Percentiles rank a stretch among this genome's conserved stretches.
Evolutionary conservation across 2,113 vertebrate genomes (phyloP).

Genomic region (Rhynchopsitta pachyrhyncha): DNA sequence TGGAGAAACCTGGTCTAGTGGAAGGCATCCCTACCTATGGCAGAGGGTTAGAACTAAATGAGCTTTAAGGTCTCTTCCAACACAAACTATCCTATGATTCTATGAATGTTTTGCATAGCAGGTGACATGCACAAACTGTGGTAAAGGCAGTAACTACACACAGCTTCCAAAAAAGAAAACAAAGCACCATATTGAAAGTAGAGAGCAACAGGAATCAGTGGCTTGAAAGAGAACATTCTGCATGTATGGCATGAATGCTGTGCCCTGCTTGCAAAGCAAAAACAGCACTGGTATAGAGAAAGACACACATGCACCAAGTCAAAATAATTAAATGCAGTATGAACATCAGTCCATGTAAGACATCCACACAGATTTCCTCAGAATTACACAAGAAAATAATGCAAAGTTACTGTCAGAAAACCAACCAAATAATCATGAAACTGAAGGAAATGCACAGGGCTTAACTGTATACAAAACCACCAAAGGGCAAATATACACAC

Average conservation of each 20-base stretch:
- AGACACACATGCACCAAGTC: neutral
- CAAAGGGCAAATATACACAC: neutral
- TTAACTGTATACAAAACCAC: neutral
- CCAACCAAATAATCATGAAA: neutral
- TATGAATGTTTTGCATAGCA: neutral
- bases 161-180: neutral
- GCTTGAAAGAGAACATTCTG: neutral
- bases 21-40: neutral
- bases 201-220: neutral
- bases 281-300: neutral
- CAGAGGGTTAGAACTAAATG: neutral
- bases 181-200: neutral
- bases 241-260: neutral
- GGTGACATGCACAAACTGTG: neutral
- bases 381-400: neutral
- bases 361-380: neutral
- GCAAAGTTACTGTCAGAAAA: neutral
- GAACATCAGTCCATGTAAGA: neutral
- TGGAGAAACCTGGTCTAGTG: neutral
- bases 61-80: neutral
- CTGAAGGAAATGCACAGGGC: neutral
- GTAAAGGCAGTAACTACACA: neutral
- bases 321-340: neutral
- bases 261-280: neutral
- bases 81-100: neutral